Conservation (phyloP, 2,888 invertebrate species). For the Conops quadrifasciatus region DNA sequence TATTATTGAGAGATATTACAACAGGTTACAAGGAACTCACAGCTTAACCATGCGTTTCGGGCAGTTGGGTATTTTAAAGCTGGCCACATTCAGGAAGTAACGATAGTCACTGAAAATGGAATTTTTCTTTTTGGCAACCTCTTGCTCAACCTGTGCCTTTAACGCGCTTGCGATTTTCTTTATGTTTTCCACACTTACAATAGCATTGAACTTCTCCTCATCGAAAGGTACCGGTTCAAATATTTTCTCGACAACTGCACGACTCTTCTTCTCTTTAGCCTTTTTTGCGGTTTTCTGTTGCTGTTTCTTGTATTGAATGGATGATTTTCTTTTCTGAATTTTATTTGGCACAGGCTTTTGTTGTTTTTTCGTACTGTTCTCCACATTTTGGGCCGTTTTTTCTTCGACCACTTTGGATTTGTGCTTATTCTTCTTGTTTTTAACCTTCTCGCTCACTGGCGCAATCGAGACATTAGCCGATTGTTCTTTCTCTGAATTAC, state of each 20-base stretch:
- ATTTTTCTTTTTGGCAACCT: slow-evolving; percentile 53
- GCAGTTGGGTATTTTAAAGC: slow-evolving; percentile 73
- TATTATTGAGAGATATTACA: not conserved
- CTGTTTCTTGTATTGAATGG: not conserved
- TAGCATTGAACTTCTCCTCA: slow-evolving; percentile 53
- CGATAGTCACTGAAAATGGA: slow-evolving; percentile 59
- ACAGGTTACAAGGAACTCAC: slow-evolving; percentile 65
- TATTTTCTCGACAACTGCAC: slow-evolving; percentile 33
- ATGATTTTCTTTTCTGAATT: not conserved
- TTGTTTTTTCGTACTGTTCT: not conserved
- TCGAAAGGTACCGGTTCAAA: slow-evolving; percentile 54
- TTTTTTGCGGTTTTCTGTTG: not conserved
- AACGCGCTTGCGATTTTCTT: slow-evolving; percentile 54
- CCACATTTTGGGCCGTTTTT: too few species aligned
- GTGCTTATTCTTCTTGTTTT: not conserved
- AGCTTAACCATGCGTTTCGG: slow-evolving; percentile 71
- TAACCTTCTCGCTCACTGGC: too few species aligned
- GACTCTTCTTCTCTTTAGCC: slow-evolving; percentile 28
- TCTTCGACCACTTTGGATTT: not conserved
- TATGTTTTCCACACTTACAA: slow-evolving; percentile 51
- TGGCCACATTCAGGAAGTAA: slow-evolving; percentile 57
- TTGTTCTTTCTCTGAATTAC: too few species aligned
- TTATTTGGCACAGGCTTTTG: not conserved
- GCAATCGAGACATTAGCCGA: too few species aligned
- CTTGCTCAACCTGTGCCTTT: slow-evolving; percentile 50